Evolutionary conservation across 1,140 invertebrate genomes (phyloP).

Genomic region (Pollicipes pollicipes): DNA sequence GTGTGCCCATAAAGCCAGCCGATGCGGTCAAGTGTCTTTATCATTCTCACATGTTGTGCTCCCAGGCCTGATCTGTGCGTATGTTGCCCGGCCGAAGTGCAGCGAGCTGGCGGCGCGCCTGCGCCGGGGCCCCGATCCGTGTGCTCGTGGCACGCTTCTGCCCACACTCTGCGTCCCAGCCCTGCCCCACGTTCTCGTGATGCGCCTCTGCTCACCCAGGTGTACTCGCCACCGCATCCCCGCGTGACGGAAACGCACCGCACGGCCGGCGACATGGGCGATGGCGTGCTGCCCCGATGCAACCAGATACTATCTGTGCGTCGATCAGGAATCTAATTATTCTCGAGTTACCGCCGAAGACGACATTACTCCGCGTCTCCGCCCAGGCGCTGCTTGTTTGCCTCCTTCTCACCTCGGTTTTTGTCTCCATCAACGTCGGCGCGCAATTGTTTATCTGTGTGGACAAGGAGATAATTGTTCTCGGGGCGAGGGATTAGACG

Average conservation of each 20-base stretch:
- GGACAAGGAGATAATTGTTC: constrained; percentile 1
- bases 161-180: too few species aligned
- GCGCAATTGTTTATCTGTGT: constrained; percentile 1
- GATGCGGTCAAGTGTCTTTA: too few species aligned
- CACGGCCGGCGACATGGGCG: neutral
- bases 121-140: too few species aligned
- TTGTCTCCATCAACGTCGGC: neutral
- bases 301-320: neutral
- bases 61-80: too few species aligned
- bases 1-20: too few species aligned
- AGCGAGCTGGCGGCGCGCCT: too few species aligned
- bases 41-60: too few species aligned
- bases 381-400: neutral
- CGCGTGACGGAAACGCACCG: neutral
- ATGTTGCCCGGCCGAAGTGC: too few species aligned
- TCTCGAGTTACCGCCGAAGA: neutral
- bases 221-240: neutral
- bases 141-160: too few species aligned
- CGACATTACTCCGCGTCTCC: neutral
- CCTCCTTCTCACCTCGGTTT: neutral
- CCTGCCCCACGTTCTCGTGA: too few species aligned
- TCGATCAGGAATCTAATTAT: neutral
- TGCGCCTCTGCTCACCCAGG: too few species aligned
- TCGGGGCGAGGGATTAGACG: neutral
- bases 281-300: neutral